A percentile compares a stretch with the other conserved stretches of the same genome.
These are phyloP conservation scores for Cecropterus lyciades DNA, from an alignment of 1,140 invertebrate genomes.

Conservation along the genomic window DNA sequence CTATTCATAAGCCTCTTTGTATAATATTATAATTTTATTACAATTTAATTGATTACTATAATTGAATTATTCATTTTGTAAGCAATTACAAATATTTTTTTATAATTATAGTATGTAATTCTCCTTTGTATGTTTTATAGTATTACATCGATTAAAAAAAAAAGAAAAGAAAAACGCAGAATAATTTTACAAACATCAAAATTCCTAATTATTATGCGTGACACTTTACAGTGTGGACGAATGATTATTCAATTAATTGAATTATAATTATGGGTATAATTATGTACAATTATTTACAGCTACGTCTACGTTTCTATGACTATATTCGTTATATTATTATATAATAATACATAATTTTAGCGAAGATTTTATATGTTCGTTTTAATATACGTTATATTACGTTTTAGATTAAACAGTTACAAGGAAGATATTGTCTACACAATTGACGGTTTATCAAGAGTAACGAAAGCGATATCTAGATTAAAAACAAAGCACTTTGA, in stretches of 20 bases:
- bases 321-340: conserved; percentile 35
- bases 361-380: conserved; percentile 45
- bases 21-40: conserved; percentile 34
- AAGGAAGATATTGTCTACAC: conserved; percentile 69
- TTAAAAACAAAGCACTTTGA: conserved; percentile 25
- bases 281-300: conserved; percentile 47
- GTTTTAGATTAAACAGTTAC: conserved; percentile 40
- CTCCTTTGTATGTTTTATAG: neutral
- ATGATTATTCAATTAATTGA: conserved; percentile 55
- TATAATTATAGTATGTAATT: neutral
- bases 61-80: neutral
- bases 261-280: conserved; percentile 21
- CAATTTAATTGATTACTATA: conserved; percentile 24
- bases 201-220: conserved; percentile 41
- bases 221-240: conserved; percentile 71
- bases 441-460: conserved; percentile 64
- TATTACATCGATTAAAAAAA: conserved; percentile 13
- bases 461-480: conserved; percentile 33
- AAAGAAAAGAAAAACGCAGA: conserved; percentile 3
- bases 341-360: conserved; percentile 44
- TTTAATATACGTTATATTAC: conserved; percentile 31
- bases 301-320: conserved; percentile 35
- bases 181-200: conserved; percentile 13
- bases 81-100: neutral
- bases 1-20: conserved; percentile 62